Evolutionary conservation across 30 jellyfish, hydroid and myxozoan species (phyloP).

Genomic region (Cassiopea xamachana): DNA sequence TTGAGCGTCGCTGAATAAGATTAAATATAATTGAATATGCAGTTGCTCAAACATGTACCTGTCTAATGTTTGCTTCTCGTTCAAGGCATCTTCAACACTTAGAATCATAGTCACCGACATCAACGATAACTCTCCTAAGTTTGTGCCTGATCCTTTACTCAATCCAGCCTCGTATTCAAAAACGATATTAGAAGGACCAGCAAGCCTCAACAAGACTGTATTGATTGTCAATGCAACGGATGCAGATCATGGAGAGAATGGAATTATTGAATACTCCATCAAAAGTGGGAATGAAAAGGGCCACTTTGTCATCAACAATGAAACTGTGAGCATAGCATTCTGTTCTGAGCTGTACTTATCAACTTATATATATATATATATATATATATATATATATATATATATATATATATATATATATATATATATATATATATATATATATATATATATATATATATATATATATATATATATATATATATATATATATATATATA

Average conservation of each 20-base stretch:
- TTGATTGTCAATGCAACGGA: slow-evolving; percentile 84
- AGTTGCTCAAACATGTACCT: neutral
- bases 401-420: no score
- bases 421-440: no score
- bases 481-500: no score
- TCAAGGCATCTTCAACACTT: slow-evolving; percentile 38
- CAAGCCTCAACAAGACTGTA: slow-evolving; percentile 16
- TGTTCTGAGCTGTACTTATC: no score
- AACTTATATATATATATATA: no score
- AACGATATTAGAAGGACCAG: slow-evolving; percentile 62
- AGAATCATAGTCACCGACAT: slow-evolving; percentile 50
- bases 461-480: no score
- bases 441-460: no score
- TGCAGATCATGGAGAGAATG: slow-evolving; percentile 73
- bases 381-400: no score
- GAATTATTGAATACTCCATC: slow-evolving; percentile 51
- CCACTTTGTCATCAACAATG: slow-evolving; percentile 50
- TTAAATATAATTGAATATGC: neutral
- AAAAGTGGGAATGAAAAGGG: slow-evolving; percentile 33
- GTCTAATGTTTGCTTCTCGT: neutral
- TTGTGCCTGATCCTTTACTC: slow-evolving; percentile 72
- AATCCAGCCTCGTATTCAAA: slow-evolving; percentile 56
- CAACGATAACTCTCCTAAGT: slow-evolving; percentile 81
- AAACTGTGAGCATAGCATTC: slow-evolving; percentile 49
- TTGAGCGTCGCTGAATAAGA: no score